A percentile compares a stretch with the other conserved stretches of the same genome.
Conservation (phyloP, 2,113 vertebrate genomes). For the Lucifuga dentata region DNA sequence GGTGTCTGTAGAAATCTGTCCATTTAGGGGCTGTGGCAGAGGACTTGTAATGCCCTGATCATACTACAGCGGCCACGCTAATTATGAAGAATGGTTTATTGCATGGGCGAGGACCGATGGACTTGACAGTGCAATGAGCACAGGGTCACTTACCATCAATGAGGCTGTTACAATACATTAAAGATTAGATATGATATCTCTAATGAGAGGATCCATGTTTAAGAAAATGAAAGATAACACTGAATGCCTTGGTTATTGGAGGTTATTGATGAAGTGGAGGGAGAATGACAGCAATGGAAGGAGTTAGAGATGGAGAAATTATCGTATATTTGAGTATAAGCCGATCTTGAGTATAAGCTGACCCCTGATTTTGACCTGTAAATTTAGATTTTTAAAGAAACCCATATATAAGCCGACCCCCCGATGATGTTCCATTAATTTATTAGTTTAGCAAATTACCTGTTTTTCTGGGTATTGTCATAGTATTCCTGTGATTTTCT, state of each 20-base stretch:
- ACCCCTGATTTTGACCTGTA: too few relatives aligned
- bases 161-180: constrained; percentile 63
- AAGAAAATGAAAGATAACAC: constrained; percentile 37
- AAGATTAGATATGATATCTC: constrained; percentile 62
- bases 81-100: constrained; percentile 80
- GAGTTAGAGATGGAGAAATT: background rate
- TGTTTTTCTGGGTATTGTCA: too few relatives aligned
- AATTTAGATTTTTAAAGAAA: too few relatives aligned
- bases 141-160: constrained; percentile 65
- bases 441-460: too few relatives aligned
- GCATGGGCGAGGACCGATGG: constrained; percentile 60
- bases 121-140: constrained; percentile 51
- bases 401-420: too few relatives aligned
- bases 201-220: constrained; percentile 55
- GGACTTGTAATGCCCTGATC: constrained; percentile 78
- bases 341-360: too few relatives aligned
- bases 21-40: constrained; percentile 74
- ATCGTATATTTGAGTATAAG: too few relatives aligned
- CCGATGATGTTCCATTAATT: too few relatives aligned
- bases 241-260: background rate
- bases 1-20: constrained; percentile 76
- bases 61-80: constrained; percentile 68
- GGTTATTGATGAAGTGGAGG: background rate
- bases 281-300: background rate
- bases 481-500: too few relatives aligned